Evolutionary conservation across 2,797 vertebrate species (phyloP).

Genomic region (Mormyrus hasselquistii): DNA sequence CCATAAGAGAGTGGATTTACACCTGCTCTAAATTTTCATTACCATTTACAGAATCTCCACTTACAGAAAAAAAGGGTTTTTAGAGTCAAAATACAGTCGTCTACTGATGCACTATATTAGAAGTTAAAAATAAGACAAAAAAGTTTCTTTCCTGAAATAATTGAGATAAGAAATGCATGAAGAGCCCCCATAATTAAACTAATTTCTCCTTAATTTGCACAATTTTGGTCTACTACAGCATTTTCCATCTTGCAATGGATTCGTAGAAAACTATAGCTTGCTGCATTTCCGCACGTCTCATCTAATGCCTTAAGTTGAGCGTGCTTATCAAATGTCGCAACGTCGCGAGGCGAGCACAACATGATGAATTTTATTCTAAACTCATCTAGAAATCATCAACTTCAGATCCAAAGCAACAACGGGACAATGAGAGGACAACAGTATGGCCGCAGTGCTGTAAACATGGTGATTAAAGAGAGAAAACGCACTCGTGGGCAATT

Average conservation of each 20-base stretch:
- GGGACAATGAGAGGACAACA: not conserved
- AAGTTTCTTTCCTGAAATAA: slow-evolving; percentile 15
- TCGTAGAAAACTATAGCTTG: not conserved
- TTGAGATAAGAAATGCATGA: slow-evolving; percentile 14
- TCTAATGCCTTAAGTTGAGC: not conserved
- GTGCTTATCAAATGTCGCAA: not conserved
- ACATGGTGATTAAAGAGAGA: slow-evolving; percentile 13
- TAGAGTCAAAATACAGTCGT: not conserved
- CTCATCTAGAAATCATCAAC: not conserved
- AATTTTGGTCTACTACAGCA: not conserved
- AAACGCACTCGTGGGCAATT: not conserved
- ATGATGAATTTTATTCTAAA: not conserved
- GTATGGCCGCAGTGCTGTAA: not conserved
- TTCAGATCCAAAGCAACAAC: not conserved
- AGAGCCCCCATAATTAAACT: slow-evolving; percentile 13
- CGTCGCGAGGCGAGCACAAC: not conserved
- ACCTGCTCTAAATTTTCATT: not conserved
- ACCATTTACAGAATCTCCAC: not conserved
- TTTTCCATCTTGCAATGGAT: not conserved
- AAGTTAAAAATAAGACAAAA: slow-evolving; percentile 15
- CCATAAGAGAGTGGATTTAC: not conserved
- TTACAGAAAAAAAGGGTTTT: not conserved
- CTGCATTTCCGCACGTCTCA: not conserved
- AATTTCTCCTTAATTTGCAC: slow-evolving; percentile 20
- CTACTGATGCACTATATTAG: slow-evolving; percentile 10